phyloP scores from a whole-genome alignment of 2,888 invertebrate genomes.

The Pycnomerus fuliginosus region DNA sequence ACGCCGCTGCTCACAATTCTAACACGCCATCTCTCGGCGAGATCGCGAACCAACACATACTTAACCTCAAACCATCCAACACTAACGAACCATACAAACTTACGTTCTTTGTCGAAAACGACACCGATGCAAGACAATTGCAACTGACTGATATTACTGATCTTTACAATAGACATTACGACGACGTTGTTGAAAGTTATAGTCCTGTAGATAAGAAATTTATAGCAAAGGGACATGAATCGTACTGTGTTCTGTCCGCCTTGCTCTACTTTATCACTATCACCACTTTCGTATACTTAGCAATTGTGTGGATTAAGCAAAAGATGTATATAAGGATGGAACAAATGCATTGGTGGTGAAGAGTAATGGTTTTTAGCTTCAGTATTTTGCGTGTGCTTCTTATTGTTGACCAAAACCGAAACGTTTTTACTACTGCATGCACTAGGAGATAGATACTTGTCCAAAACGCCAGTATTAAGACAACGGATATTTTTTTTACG shows the following conservation, averaged over 20 bases:
- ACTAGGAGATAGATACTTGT: too few relatives aligned
- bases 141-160: constrained; percentile 34
- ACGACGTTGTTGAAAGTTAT: constrained; percentile 47
- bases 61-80: constrained; percentile 37
- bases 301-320: constrained; percentile 51
- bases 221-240: constrained; percentile 39
- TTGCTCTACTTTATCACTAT: constrained; percentile 52
- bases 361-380: too few relatives aligned
- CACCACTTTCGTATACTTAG: constrained; percentile 50
- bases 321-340: constrained; percentile 50
- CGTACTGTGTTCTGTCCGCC: constrained; percentile 50
- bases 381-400: too few relatives aligned
- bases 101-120: constrained; percentile 48
- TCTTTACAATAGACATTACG: constrained; percentile 43
- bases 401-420: too few relatives aligned
- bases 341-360: constrained; percentile 52
- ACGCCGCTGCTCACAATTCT: constrained; percentile 60
- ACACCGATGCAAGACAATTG: constrained; percentile 32
- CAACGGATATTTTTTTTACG: neutral
- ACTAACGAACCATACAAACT: constrained; percentile 44
- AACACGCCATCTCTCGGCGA: constrained; percentile 37
- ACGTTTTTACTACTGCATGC: too few relatives aligned
- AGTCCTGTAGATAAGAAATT: constrained; percentile 32
- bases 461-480: too few relatives aligned
- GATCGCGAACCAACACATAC: constrained; percentile 33